Evolutionary conservation across 2,797 vertebrate species (phyloP), one percentile per base, ranked within the genome.

Genomic region (Cirrhinus mrigala): DNA sequence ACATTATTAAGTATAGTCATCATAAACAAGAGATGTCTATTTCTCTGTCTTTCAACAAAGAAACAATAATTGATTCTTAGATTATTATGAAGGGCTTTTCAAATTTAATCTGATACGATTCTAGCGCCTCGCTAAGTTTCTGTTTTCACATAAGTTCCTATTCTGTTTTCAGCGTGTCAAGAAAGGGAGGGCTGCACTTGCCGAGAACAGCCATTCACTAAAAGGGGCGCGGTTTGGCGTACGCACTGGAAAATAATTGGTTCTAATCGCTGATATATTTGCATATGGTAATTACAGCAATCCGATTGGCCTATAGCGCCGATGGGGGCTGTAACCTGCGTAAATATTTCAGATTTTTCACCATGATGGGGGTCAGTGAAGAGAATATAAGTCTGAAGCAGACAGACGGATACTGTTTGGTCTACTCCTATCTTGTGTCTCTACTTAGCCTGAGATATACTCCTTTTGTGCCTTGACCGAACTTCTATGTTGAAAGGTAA

Each of bases 141-240:
- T 78, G 44, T 88, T 89, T 81, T 37, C 40, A 54, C 56, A 69
- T 15, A 20, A 56, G 89, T 89, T 88, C n/a, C 82, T 56, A 66
- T 78, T 86, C 79, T 29, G 2, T 8, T 3, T 9, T 14, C 4
- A 24, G 7, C 1, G 5, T 14, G 3, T 7, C 3, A 2, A 15
- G 11, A 14, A 11, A 56, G 88, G 88, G 88, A 66, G 74, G 69
- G 66, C 3, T 15, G 33, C 10, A 6, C 10, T 11, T 60, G 0
- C 0, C 3, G 18, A 14, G 75, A 86, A 87, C 82, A 85, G 87
- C 88, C 46, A 1, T 1, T 14, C 0, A 8, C 15, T 1, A 18
- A 24, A 46, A 8, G 24, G 68, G 75, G 88, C 46, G 82, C 33
- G 82, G 20, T 33, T 78, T 16, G 68, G 1, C 1, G 18, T 6